These are phyloP conservation scores for Hucho hucho DNA, from an alignment of 2,113 vertebrate species.

Conservation along the genomic window DNA sequence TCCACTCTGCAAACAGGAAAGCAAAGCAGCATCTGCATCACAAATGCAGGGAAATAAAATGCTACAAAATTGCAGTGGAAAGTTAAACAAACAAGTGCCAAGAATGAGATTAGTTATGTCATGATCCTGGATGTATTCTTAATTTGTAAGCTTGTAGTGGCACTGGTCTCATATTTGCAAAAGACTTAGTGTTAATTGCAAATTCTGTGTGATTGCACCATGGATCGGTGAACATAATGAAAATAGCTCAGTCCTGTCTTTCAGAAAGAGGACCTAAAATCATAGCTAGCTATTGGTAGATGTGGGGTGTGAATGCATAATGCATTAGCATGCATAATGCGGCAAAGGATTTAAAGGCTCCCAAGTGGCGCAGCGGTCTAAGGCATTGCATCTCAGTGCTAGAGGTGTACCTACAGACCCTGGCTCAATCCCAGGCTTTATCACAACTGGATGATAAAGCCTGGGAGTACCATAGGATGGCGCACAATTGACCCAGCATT, in stretches of 20 bases:
- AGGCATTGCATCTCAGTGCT: too few relatives aligned
- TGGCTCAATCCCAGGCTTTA: too few relatives aligned
- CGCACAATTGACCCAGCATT: too few relatives aligned
- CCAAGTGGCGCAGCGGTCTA: too few relatives aligned
- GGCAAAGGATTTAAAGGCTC: too few relatives aligned
- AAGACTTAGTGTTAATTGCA: conserved; percentile 43
- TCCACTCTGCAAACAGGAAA: too few relatives aligned
- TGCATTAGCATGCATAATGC: too few relatives aligned
- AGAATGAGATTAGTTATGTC: conserved; percentile 3
- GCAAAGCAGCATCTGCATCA: neutral
- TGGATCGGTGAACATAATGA: conserved; percentile 18
- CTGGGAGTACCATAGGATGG: too few relatives aligned
- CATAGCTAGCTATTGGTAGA: neutral
- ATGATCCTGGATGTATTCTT: conserved; percentile 21
- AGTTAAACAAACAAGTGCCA: conserved; percentile 15
- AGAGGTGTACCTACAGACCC: too few relatives aligned
- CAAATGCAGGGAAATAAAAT: conserved; percentile 8
- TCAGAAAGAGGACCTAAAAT: neutral
- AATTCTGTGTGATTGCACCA: conserved; percentile 26
- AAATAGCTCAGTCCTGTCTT: conserved; percentile 7
- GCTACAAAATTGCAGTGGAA: neutral
- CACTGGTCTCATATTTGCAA: conserved; percentile 31
- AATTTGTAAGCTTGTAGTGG: conserved; percentile 15
- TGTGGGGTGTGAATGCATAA: neutral
- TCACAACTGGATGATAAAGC: too few relatives aligned